Base-by-base conservation (phyloP, 2,797 vertebrate species). In the Myotis myotis region DNA sequence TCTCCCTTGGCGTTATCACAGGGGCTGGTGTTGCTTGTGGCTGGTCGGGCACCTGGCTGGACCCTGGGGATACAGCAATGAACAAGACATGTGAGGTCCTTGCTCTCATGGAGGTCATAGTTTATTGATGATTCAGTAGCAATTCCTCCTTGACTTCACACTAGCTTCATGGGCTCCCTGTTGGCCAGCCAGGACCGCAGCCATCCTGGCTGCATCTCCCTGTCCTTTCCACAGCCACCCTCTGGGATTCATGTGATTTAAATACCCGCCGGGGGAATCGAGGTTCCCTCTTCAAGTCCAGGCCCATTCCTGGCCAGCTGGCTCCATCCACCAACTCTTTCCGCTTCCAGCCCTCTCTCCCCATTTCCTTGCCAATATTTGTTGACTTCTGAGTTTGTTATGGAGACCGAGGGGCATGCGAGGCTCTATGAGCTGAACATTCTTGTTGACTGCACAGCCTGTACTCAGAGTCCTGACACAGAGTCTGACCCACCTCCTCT, bases 1-100 rank as follows among this genome's bases (percentile, higher is more conserved):
- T 98, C 94, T 99, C 99, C 87, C 98, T 99, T 96, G 98, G 99
- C 93, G 98, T 96, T 0, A 98, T 97, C 20, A 98, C 96, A 6
- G 99, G 98, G 89, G 98, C 98, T 0, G 98, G 98, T 0, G 99
- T 98, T 57, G 98, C 98, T 30, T 19, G 7, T 2, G 36, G 4
- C 15, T 28, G 75, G 90, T 55, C 9, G 2, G 47, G 33, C 7
- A 6, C 57, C 8, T 28, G 71, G 93, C 55, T 6, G 5, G 49
- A 25, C 7, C 4, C 60, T 53, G 53, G 25, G n/a, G 41, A 44
- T 23, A 10, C 7, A 8, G 47, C 1, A 22, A 11, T 36, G n/a
- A 28, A 28, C 16, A 53, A 44, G 55, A 53, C 30, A 36, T 9
- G 13, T 8, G 81, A 82, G 44, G 17, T 30, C 55, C 22, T 19